Evolutionary conservation across 30 jellyfish, hydroid and myxozoan genomes (phyloP).

Genomic region (Aurelia aurita): DNA sequence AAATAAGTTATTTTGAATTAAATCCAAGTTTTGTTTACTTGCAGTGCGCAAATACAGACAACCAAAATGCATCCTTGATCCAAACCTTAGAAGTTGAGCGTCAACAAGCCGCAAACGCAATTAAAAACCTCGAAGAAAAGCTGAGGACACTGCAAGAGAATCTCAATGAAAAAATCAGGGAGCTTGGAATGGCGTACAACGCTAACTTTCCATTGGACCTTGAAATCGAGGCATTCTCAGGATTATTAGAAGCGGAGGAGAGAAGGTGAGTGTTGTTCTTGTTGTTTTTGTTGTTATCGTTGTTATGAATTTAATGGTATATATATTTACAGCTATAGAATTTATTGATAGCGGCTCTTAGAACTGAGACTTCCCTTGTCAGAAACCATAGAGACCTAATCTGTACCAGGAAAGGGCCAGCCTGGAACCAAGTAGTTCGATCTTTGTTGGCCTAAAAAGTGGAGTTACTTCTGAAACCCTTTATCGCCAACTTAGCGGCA

Average conservation of each 20-base stretch:
- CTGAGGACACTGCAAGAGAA: slow-evolving; percentile 77
- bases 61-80: slow-evolving; percentile 79
- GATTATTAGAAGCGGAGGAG: slow-evolving; percentile 84
- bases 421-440: too few relatives aligned
- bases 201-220: slow-evolving; percentile 80
- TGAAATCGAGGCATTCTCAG: slow-evolving; percentile 90
- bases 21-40: too few relatives aligned
- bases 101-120: slow-evolving; percentile 81
- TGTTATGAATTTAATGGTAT: background rate
- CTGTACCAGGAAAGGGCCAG: too few relatives aligned
- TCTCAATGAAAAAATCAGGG: slow-evolving; percentile 72
- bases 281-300: background rate
- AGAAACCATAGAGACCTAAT: too few relatives aligned
- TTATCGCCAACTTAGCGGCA: too few relatives aligned
- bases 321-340: too few relatives aligned
- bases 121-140: slow-evolving; percentile 72
- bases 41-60: slow-evolving; percentile 79
- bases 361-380: too few relatives aligned
- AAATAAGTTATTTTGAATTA: too few relatives aligned
- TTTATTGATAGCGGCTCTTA: too few relatives aligned
- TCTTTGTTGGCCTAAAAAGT: too few relatives aligned
- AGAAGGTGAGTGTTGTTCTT: slow-evolving; percentile 39
- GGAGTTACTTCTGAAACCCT: too few relatives aligned
- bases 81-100: slow-evolving; percentile 89
- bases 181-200: slow-evolving; percentile 78